Evolutionary conservation across 2,797 vertebrate species (phyloP).

Genomic region (Cryptoblepharus egeriae): DNA sequence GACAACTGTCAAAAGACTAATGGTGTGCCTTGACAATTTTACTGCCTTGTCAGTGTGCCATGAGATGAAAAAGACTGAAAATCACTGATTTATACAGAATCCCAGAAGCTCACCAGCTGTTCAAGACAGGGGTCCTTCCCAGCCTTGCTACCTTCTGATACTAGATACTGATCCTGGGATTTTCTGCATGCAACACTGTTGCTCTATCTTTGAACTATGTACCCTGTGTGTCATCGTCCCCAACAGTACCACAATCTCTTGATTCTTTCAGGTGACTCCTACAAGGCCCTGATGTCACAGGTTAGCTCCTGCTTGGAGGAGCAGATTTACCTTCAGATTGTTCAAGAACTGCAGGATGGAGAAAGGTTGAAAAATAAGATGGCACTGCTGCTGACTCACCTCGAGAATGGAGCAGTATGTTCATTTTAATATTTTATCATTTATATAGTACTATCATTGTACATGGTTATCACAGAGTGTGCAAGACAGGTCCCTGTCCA

Average conservation of each 20-base stretch:
- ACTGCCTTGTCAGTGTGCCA: too few relatives aligned
- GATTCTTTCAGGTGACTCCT: conserved; percentile 38
- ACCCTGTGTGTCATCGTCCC: background rate
- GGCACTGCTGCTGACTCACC: conserved; percentile 36
- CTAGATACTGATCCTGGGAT: too few relatives aligned
- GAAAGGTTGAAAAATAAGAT: conserved; percentile 2
- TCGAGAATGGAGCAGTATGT: conserved; percentile 52
- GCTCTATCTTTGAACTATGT: background rate
- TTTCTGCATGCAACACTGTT: too few relatives aligned
- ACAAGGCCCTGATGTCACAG: conserved; percentile 31
- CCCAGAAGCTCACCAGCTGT: too few relatives aligned
- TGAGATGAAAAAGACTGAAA: too few relatives aligned
- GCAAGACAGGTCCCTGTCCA: too few relatives aligned
- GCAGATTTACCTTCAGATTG: conserved; percentile 37
- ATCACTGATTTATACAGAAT: too few relatives aligned
- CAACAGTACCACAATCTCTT: background rate
- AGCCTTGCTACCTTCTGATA: too few relatives aligned
- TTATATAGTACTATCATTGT: background rate
- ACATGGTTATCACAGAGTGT: too few relatives aligned
- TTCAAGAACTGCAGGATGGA: conserved; percentile 26
- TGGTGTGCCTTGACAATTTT: too few relatives aligned
- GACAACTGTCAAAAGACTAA: too few relatives aligned
- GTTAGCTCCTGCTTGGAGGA: conserved; percentile 49
- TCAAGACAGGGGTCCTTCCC: too few relatives aligned
- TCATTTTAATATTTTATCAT: background rate